phyloP scores from a whole-genome alignment of 2,888 invertebrate species.

The Fabriciana adippe region DNA sequence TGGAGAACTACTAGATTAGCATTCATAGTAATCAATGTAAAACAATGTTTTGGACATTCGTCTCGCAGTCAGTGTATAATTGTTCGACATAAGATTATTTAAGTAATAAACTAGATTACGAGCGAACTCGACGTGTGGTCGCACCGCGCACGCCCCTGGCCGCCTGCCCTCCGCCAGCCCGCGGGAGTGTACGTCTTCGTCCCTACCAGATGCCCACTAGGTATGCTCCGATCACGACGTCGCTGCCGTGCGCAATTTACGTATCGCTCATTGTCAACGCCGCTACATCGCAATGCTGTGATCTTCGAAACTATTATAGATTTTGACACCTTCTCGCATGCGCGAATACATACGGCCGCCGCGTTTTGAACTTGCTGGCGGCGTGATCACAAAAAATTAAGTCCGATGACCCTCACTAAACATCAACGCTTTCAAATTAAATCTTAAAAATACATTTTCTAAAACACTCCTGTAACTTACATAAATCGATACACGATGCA shows the following conservation, averaged over 20 bases:
- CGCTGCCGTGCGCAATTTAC: conserved; percentile 51
- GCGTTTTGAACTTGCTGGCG: conserved; percentile 78
- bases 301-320: conserved; percentile 77
- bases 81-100: conserved; percentile 66
- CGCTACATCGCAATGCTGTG: conserved; percentile 63
- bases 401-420: conserved; percentile 69
- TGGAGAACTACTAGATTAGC: conserved; percentile 45
- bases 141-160: conserved; percentile 71
- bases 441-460: conserved; percentile 49
- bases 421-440: conserved; percentile 53
- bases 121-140: conserved; percentile 69
- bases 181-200: conserved; percentile 78
- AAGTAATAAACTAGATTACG: conserved; percentile 71
- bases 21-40: conserved; percentile 53
- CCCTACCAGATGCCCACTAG: conserved; percentile 62
- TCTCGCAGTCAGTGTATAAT: conserved; percentile 57
- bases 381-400: conserved; percentile 72
- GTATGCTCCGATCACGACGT: conserved; percentile 60
- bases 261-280: conserved; percentile 53
- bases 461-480: conserved; percentile 59
- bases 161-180: conserved; percentile 61
- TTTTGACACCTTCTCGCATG: conserved; percentile 81
- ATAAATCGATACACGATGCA: conserved; percentile 81
- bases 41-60: conserved; percentile 53
- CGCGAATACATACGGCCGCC: conserved; percentile 80